Conservation (phyloP, 2,888 invertebrate genomes). For the Eupithecia inturbata region DNA sequence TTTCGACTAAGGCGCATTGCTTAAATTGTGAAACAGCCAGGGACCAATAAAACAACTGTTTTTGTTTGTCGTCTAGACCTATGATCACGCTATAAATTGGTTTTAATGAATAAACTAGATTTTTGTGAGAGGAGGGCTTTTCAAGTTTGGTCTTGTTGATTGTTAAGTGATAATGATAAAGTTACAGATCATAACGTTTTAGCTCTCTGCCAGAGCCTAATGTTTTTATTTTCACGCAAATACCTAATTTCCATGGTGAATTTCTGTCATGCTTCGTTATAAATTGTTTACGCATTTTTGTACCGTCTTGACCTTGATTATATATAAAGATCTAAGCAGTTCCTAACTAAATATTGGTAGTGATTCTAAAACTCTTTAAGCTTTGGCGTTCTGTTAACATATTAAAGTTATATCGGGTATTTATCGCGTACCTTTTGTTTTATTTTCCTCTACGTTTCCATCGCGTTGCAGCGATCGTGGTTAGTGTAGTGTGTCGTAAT, state of each 20-base stretch:
- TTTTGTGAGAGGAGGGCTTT: not conserved
- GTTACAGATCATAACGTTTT: not conserved
- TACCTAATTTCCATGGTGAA: not conserved
- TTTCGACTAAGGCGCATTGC: not conserved
- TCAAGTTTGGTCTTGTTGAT: not conserved
- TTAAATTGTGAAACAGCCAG: not conserved
- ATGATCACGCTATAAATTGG: not conserved
- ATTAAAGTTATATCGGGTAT: too few relatives aligned
- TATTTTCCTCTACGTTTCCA: too few relatives aligned
- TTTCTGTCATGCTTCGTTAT: not conserved
- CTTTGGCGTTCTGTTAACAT: too few relatives aligned
- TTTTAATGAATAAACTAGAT: not conserved
- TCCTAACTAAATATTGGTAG: not conserved
- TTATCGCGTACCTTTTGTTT: too few relatives aligned
- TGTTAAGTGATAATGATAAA: not conserved
- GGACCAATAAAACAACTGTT: not conserved
- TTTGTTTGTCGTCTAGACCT: not conserved
- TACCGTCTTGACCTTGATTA: not conserved
- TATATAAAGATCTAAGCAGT: not conserved
- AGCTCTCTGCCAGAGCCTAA: not conserved
- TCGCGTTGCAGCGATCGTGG: too few relatives aligned
- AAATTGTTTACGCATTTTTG: not conserved
- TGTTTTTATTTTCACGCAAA: not conserved
- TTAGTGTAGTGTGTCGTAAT: too few relatives aligned
- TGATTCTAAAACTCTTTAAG: too few relatives aligned